These are phyloP conservation scores for Ophioderma brevispina DNA, from an alignment of 35 echinoderm and acorn worm genomes.

Conservation along the genomic window DNA sequence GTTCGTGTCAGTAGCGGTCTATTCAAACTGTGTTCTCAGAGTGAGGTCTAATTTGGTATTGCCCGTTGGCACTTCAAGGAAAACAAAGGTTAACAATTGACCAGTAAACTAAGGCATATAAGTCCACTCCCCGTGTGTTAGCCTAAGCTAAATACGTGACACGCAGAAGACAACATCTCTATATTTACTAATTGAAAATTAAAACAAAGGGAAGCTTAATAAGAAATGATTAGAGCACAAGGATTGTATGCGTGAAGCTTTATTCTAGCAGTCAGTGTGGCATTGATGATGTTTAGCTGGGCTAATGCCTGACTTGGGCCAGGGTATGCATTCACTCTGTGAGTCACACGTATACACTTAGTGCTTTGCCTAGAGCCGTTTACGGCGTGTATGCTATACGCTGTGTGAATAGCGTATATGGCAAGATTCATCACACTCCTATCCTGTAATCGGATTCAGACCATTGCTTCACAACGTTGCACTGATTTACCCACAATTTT, in stretches of 20 bases:
- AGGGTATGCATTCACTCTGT: neutral
- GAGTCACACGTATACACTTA: slow-evolving; percentile 8
- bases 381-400: slow-evolving; percentile 1
- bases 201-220: slow-evolving; percentile 6
- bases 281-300: neutral
- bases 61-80: neutral
- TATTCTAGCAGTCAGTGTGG: neutral
- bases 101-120: neutral
- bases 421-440: neutral
- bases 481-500: neutral
- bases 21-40: neutral
- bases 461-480: neutral
- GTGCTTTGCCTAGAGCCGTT: neutral
- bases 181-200: slow-evolving; percentile 16
- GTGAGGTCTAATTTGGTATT: neutral
- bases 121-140: neutral
- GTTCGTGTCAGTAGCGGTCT: neutral
- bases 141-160: neutral
- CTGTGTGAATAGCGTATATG: neutral
- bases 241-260: neutral
- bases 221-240: neutral
- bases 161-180: neutral
- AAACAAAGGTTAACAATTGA: slow-evolving; percentile 11
- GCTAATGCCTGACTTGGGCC: slow-evolving; percentile 4
- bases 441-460: slow-evolving; percentile 1